Evolutionary conservation across 2,888 invertebrate genomes (phyloP).

Genomic region (Eugnorisma glareosa): DNA sequence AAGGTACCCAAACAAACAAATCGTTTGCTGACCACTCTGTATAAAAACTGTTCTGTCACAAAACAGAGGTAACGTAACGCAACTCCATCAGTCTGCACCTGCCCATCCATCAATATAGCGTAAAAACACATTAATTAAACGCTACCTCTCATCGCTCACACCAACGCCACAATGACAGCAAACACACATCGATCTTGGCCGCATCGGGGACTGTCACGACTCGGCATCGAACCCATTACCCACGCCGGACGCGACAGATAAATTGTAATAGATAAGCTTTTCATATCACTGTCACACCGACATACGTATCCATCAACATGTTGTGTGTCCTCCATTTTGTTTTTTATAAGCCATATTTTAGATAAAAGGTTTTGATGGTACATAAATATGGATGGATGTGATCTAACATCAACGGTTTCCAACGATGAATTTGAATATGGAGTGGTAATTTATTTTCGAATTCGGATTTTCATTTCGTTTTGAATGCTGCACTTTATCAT

Average conservation of each 20-base stretch:
- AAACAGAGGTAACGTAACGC: not conserved
- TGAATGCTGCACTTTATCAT: constrained; percentile 29
- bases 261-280: constrained; percentile 71
- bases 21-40: not conserved
- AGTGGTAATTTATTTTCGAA: constrained; percentile 40
- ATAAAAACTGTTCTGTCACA: not conserved
- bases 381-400: constrained; percentile 61
- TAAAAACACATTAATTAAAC: not conserved
- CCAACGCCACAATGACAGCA: constrained; percentile 49
- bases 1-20: not conserved
- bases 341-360: constrained; percentile 63
- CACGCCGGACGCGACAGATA: constrained; percentile 67
- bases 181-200: constrained; percentile 67
- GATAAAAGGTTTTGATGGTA: constrained; percentile 59
- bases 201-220: constrained; percentile 54
- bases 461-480: constrained; percentile 22
- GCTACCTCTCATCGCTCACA: constrained; percentile 29
- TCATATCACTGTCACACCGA: constrained; percentile 62
- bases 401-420: constrained; percentile 52
- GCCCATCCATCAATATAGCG: constrained; percentile 8
- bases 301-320: constrained; percentile 61
- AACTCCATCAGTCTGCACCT: not conserved
- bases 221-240: constrained; percentile 68
- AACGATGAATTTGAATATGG: constrained; percentile 49
- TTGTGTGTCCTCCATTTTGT: constrained; percentile 45